Evolutionary conservation across 2,113 vertebrate genomes (phyloP).

Genomic region (Leptobrachium leishanense): DNA sequence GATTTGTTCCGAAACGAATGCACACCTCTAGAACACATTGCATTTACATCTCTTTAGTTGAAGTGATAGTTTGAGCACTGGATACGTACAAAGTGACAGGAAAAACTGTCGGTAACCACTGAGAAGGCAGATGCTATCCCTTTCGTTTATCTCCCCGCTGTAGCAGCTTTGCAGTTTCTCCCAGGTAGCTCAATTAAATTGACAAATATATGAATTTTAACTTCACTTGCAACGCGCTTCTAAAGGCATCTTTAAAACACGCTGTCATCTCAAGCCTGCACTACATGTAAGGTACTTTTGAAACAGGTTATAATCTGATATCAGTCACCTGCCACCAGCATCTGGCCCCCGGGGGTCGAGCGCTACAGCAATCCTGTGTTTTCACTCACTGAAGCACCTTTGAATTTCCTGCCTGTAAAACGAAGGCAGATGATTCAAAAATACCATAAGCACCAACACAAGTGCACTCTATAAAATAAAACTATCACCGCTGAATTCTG

Average conservation of each 20-base stretch:
- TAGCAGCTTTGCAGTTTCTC: background rate
- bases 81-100: background rate
- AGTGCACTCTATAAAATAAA: conserved; percentile 6
- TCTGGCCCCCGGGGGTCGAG: background rate
- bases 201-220: background rate
- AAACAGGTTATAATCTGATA: conserved; percentile 11
- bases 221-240: background rate
- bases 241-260: background rate
- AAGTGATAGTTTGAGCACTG: background rate
- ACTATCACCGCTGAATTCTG: background rate
- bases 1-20: too few species aligned
- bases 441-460: background rate
- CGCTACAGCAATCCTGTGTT: background rate
- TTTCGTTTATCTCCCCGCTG: background rate
- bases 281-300: conserved; percentile 1
- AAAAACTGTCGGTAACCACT: too few species aligned
- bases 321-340: background rate
- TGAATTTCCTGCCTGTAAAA: background rate
- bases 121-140: background rate
- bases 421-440: background rate
- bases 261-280: background rate
- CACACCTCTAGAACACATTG: too few species aligned
- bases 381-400: conserved; percentile 16
- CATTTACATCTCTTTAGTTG: background rate
- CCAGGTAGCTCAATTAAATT: background rate